Evolutionary conservation across 2,113 vertebrate species (phyloP), one percentile per base, ranked within the genome.

Genomic region (Lepisosteus oculatus): DNA sequence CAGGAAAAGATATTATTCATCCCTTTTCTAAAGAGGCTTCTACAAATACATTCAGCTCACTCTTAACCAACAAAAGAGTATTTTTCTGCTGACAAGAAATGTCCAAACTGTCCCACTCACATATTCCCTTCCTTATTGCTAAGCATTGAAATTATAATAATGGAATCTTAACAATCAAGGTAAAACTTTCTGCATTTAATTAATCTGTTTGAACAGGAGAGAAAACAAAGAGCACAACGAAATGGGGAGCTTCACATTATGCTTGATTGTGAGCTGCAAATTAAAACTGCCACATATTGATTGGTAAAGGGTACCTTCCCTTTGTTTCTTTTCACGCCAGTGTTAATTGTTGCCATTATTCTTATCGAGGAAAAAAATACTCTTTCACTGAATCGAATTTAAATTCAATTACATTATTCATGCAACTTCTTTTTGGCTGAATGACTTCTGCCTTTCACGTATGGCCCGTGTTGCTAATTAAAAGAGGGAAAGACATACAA

Each of bases 61-160:
- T 11, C 57, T 59, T 8, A 59, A n/a, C 57, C 12, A 59, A 59
- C 57, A 59, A 59, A 59, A 15, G 57, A 59, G 57, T 3, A 59
- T 59, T 13, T 11, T 59, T 13, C 57, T n/a, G 57, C 57, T n/a
- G 13, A 15, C 4, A 59, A 59, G 57, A 59, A 59, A 15, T 59
- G 57, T 59, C 57, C 57, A 59, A 59, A 59, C 57, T 59, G 12
- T 59, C 57, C n/a, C n/a, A 13, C 57, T 59, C 57, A 59, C 11
- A 55, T 11, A 59, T 15, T n/a, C 12, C n/a, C 5, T n/a, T 59
- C 57, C 14, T 59, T 59, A 59, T 29, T 15, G n/a, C 13, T 13
- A 59, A 59, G 57, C 57, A 59, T 59, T 59, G 57, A 6, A 59
- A 59, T n/a, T 17, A 51, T 51, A 59, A 59, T 13, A 59, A 59